Percentiles rank a stretch among this genome's conserved stretches.
phyloP scores from a whole-genome alignment of 2,113 vertebrate species.

The Percopsis transmontana region DNA sequence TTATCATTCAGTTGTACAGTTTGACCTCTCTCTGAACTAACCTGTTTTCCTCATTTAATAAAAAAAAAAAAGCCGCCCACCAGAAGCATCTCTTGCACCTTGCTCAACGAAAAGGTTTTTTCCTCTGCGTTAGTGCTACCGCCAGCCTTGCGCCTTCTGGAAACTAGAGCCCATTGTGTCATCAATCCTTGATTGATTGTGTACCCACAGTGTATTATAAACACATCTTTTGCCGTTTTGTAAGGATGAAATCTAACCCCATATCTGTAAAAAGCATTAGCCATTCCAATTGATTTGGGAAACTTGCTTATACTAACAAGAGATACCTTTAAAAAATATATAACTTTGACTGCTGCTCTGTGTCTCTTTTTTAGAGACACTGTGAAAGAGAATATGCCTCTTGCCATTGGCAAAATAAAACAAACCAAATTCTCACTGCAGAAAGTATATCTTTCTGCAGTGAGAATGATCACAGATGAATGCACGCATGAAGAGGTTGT shows the following conservation, averaged over 20 bases:
- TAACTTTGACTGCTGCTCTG: slow-evolving; percentile 9
- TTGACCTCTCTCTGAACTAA: too few species aligned
- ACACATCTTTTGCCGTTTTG: background rate
- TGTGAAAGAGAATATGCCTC: slow-evolving; percentile 29
- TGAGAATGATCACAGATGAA: slow-evolving; percentile 56
- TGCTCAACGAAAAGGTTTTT: too few species aligned
- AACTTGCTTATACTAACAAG: slow-evolving; percentile 13
- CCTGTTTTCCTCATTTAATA: too few species aligned
- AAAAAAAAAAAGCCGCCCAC: too few species aligned
- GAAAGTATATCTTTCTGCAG: slow-evolving; percentile 30
- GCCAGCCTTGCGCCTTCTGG: too few species aligned
- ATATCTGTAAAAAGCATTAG: background rate
- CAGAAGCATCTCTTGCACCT: too few species aligned
- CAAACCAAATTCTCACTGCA: slow-evolving; percentile 28
- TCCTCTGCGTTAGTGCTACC: too few species aligned
- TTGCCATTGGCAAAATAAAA: slow-evolving; percentile 40
- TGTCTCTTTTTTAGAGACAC: slow-evolving; percentile 32
- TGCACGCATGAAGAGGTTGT: slow-evolving; percentile 52
- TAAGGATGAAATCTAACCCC: slow-evolving; percentile 1
- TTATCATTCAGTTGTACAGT: too few species aligned
- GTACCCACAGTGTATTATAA: too few species aligned
- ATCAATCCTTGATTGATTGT: too few species aligned
- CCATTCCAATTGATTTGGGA: background rate
- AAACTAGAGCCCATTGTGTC: too few species aligned
- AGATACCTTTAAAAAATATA: slow-evolving; percentile 15